phyloP scores from a whole-genome alignment of 1,140 invertebrate genomes.

The Bombus superbus region DNA sequence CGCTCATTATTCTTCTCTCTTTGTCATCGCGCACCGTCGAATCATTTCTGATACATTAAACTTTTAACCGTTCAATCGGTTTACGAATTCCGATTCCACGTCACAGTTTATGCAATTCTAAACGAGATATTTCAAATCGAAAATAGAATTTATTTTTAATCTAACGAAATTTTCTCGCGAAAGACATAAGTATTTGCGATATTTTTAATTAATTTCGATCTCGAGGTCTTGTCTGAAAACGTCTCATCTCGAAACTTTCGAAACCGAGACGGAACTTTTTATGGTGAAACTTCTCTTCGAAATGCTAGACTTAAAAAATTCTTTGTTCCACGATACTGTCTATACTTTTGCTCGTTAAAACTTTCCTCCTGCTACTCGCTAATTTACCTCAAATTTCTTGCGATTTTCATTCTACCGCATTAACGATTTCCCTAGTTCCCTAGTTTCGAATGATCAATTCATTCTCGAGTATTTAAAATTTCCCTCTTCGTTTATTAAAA shows the following conservation, averaged over 20 bases:
- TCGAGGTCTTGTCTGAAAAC: not conserved
- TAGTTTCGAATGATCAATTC: not conserved
- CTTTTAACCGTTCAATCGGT: constrained; percentile 10
- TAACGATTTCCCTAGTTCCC: not conserved
- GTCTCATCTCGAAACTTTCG: not conserved
- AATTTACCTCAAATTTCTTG: not conserved
- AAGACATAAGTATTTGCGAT: not conserved
- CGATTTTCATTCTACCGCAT: not conserved
- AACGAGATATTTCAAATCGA: not conserved
- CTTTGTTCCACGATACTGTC: not conserved
- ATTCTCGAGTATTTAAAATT: not conserved
- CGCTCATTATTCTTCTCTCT: not conserved
- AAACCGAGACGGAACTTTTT: not conserved
- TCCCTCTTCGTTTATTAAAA: too few species aligned
- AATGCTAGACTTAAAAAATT: constrained; percentile 3
- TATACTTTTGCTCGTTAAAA: not conserved
- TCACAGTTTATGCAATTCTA: not conserved
- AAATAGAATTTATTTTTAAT: not conserved
- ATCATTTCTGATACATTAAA: constrained; percentile 30
- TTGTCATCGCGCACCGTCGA: not conserved
- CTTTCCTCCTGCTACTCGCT: not conserved
- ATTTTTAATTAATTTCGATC: constrained; percentile 4
- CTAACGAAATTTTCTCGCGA: too few species aligned
- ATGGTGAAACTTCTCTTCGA: not conserved
- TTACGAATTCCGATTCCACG: not conserved